Evolutionary conservation across 2,113 vertebrate species (phyloP).

Genomic region (Ammodytes marinus): DNA sequence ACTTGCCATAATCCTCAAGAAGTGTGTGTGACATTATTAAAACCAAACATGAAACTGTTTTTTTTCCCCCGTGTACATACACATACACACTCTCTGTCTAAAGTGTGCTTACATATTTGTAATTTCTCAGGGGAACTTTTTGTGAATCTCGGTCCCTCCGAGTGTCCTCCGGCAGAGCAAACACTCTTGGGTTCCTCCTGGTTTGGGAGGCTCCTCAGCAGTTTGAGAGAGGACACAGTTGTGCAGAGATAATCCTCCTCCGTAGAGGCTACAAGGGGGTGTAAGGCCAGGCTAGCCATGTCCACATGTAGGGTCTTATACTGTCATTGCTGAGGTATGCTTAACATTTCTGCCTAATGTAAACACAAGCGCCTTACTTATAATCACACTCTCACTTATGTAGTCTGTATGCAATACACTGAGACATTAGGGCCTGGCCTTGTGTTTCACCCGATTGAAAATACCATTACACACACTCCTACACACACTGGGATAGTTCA

Average conservation of each 20-base stretch:
- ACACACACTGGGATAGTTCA: constrained; percentile 8
- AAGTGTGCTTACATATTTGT: constrained; percentile 11
- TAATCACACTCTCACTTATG: constrained; percentile 44
- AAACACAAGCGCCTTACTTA: constrained; percentile 66
- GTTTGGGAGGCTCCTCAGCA: constrained; percentile 36
- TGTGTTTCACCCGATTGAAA: constrained; percentile 15
- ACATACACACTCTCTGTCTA: constrained; percentile 5
- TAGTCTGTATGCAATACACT: background rate
- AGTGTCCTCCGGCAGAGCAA: constrained; percentile 13
- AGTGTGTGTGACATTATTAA: constrained; percentile 1
- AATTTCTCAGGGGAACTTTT: constrained; percentile 13
- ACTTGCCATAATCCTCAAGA: background rate
- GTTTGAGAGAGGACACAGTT: constrained; percentile 19
- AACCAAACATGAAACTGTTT: constrained; percentile 14
- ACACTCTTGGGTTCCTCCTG: background rate
- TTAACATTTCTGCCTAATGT: constrained; percentile 80
- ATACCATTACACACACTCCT: background rate
- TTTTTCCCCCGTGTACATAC: constrained; percentile 8
- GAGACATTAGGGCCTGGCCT: constrained; percentile 19
- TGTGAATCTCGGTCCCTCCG: background rate
- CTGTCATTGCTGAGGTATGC: constrained; percentile 75
- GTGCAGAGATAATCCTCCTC: constrained; percentile 39
- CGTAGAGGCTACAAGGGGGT: constrained; percentile 39
- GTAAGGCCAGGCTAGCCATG: constrained; percentile 51
- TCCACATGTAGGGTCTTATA: constrained; percentile 43